A percentile compares a stretch with the other conserved stretches of the same genome.
phyloP scores from a whole-genome alignment of 2,888 invertebrate genomes.

The Ophioninae sp. region DNA sequence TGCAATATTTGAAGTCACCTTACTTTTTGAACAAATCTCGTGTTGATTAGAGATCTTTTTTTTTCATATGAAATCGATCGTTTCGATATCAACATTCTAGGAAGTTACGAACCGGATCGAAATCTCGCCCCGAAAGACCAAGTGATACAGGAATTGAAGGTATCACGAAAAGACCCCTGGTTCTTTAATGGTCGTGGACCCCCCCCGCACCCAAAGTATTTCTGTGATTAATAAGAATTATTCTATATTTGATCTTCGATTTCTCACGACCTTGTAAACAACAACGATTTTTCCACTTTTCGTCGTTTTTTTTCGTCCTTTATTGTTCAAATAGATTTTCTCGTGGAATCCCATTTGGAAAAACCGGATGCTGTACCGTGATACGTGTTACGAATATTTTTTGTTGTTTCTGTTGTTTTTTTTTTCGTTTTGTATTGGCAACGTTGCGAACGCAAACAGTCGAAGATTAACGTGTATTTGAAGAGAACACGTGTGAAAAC shows the following conservation, averaged over 20 bases:
- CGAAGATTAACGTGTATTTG: not conserved
- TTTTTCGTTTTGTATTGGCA: not conserved
- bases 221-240: not conserved
- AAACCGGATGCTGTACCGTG: not conserved
- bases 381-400: not conserved
- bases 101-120: constrained; percentile 79
- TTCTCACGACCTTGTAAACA: no score
- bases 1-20: no score
- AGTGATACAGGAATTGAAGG: constrained; percentile 80
- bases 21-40: no score
- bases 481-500: constrained; percentile 22
- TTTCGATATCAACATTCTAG: constrained; percentile 70
- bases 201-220: no score
- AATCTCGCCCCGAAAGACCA: constrained; percentile 78
- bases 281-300: no score
- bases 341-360: not conserved
- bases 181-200: constrained; percentile 38
- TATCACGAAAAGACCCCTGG: constrained; percentile 66
- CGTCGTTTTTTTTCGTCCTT: not conserved
- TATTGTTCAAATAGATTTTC: not conserved
- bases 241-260: no score
- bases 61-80: not conserved
- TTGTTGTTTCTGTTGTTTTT: not conserved
- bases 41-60: constrained; percentile 1
- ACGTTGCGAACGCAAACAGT: constrained; percentile 14